These are phyloP conservation scores for Apamea crenata DNA, from an alignment of 2,888 invertebrate species.

Conservation along the genomic window DNA sequence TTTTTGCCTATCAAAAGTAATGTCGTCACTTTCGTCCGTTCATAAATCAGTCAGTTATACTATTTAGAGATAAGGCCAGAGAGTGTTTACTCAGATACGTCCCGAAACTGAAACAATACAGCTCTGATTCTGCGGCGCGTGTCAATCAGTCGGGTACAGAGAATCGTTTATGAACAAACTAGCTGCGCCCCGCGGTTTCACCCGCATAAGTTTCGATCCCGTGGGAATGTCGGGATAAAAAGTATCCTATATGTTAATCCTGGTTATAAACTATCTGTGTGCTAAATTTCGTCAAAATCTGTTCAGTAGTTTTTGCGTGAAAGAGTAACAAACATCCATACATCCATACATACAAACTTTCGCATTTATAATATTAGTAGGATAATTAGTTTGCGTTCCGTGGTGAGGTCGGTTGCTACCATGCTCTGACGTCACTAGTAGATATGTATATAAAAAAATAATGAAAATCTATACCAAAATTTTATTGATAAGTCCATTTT, in stretches of 20 bases:
- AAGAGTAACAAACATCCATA: too few relatives aligned
- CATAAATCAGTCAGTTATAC: not conserved
- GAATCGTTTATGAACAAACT: conserved; percentile 47
- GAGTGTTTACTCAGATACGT: conserved; percentile 18
- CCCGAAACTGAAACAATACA: conserved; percentile 37
- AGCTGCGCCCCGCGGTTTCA: too few relatives aligned
- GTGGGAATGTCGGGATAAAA: too few relatives aligned
- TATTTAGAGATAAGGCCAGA: not conserved
- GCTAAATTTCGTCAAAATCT: too few relatives aligned
- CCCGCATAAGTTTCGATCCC: too few relatives aligned
- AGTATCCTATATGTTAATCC: too few relatives aligned
- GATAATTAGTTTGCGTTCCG: conserved; percentile 50
- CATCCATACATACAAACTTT: too few relatives aligned
- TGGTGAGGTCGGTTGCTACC: not conserved
- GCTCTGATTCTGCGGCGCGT: conserved; percentile 25
- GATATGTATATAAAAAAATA: not conserved
- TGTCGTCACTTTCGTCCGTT: not conserved
- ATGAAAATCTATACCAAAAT: not conserved
- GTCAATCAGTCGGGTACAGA: conserved; percentile 32
- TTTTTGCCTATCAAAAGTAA: not conserved
- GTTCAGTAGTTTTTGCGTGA: too few relatives aligned
- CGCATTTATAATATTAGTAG: too few relatives aligned
- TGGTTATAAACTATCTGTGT: too few relatives aligned
- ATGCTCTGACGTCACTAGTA: conserved; percentile 20
- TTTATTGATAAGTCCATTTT: not conserved